A percentile compares a stretch with the other conserved stretches of the same genome.
Conservation (phyloP, 2,888 invertebrate species). For the Clivina fossor region DNA sequence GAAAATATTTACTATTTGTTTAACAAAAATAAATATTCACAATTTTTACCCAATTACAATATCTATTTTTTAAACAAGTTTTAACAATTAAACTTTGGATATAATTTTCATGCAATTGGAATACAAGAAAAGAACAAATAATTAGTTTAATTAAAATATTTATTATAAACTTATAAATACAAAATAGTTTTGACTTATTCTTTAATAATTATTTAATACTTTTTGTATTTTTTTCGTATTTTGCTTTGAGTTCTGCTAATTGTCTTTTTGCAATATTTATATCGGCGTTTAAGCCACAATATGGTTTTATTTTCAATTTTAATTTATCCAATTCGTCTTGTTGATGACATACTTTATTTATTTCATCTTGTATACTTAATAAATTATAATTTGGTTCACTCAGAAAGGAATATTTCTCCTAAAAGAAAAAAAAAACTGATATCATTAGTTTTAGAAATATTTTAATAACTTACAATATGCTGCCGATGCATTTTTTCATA, state of each 20-base stretch:
- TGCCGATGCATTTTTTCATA: constrained; percentile 47
- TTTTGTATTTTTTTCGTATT: constrained; percentile 41
- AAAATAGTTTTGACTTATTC: too few species aligned
- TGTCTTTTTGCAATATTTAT: constrained; percentile 47
- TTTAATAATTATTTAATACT: constrained; percentile 16
- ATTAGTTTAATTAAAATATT: background rate
- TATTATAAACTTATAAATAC: background rate
- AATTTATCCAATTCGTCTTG: constrained; percentile 45
- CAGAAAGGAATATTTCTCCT: constrained; percentile 46
- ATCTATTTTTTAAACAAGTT: constrained; percentile 5
- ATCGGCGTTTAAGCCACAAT: constrained; percentile 47
- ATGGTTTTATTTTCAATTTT: constrained; percentile 44
- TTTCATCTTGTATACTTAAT: constrained; percentile 45
- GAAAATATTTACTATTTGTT: constrained; percentile 15
- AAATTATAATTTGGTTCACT: constrained; percentile 46
- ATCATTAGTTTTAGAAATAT: background rate
- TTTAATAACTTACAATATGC: constrained; percentile 44
- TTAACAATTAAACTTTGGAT: background rate
- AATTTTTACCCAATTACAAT: constrained; percentile 2
- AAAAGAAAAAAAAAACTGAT: constrained; percentile 12
- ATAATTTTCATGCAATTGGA: constrained; percentile 10
- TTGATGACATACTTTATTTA: constrained; percentile 42
- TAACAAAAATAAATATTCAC: constrained; percentile 7
- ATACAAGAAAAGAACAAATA: background rate
- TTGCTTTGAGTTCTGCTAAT: constrained; percentile 44